Evolutionary conservation across 2,888 invertebrate species (phyloP), one percentile per base, ranked within the genome.

Genomic region (Hipparchia sbordonii): DNA sequence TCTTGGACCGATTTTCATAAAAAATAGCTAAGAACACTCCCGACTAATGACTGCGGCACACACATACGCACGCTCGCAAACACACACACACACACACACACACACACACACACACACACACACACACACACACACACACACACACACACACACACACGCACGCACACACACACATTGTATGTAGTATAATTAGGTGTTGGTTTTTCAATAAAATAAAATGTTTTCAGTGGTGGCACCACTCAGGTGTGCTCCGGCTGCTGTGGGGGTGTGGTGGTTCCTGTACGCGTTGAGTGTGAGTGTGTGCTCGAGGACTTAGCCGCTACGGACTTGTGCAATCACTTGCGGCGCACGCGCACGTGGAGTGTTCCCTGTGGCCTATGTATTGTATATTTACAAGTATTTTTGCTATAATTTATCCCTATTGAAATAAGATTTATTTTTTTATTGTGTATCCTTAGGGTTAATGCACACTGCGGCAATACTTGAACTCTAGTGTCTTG

Each of bases 321-420:
- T 70, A 57, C 63, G 70, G 71, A 76, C 62, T 67, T 71, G 78
- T 76, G 78, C 78, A 76, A 79, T 75, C 74, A 56, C 54, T 67
- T 59, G 74, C 73, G 67, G 72, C 69, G 71, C 74, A 61, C 70
- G 70, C 74, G 70, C 72, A 73, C 72, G 39, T 75, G 73, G 62
- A 73, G 66, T 74, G 74, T 76, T 77, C 77, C 73, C 72, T 79
- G 82, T 82, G 82, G 83, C 82, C 82, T 82, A 82, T 79, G 6
- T 12, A 10, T 8, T 59, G 59, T 59, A 79, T 77, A 78, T 79
- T 79, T 76, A 77, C 77, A 95, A 86, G 95, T 95, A 94, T 95
- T 91, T 91, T 91, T 91, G 91, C 90, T 91, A 91, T 91, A 91
- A 91, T 91, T 90, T 89, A 89, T 89, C 86, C 83, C 87, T 87